Conservation (phyloP, 2,888 invertebrate species). For the Acleris laterana region DNA sequence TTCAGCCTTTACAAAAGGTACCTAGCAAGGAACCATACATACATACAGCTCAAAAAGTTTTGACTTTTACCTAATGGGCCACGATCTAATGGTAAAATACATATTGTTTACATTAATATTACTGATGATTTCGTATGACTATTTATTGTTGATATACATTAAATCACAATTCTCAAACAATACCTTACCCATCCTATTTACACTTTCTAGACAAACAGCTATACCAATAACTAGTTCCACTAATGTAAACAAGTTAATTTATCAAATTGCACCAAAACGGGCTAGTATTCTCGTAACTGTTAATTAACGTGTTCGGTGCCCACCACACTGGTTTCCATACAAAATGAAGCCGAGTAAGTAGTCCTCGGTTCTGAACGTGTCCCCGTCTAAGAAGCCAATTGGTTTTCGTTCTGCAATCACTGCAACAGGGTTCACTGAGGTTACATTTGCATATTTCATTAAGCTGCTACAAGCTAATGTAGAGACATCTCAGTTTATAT, state of each 20-base stretch:
- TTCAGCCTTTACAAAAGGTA: too few relatives aligned
- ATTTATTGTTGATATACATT: too few relatives aligned
- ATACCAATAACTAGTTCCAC: conserved; percentile 15
- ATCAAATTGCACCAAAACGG: conserved; percentile 16
- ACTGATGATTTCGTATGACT: too few relatives aligned
- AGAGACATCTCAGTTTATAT: not conserved
- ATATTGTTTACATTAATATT: too few relatives aligned
- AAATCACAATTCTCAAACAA: not conserved
- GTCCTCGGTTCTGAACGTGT: too few relatives aligned
- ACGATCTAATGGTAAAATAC: too few relatives aligned
- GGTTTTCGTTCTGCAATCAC: conserved; percentile 24
- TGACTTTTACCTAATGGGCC: too few relatives aligned
- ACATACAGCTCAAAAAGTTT: too few relatives aligned
- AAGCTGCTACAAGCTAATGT: conserved; percentile 17
- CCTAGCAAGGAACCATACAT: too few relatives aligned
- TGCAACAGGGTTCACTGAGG: conserved; percentile 13
- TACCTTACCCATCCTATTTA: not conserved
- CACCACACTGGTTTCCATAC: too few relatives aligned
- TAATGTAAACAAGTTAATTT: conserved; percentile 23
- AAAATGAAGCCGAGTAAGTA: too few relatives aligned
- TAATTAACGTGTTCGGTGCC: not conserved
- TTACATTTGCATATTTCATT: conserved; percentile 31
- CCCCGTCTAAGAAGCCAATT: conserved; percentile 9
- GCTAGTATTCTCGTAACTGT: not conserved
- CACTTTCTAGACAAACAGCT: not conserved